Base-by-base conservation (phyloP, 2,797 vertebrate species). In the Micropoecilia bifurca region DNA sequence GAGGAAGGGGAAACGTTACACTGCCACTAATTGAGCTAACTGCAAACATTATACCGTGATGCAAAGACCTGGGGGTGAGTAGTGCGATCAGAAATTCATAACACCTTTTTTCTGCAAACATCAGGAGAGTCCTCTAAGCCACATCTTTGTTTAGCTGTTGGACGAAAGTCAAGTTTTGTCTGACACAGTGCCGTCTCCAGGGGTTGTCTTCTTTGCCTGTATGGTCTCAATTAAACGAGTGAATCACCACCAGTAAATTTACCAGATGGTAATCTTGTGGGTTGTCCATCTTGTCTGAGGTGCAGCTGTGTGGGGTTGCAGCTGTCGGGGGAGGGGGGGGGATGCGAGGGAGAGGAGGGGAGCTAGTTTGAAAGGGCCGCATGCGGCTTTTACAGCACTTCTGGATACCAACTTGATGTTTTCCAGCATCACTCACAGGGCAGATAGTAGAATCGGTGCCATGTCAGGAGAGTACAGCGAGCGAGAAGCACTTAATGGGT, bases 181-280 rank as follows among this genome's bases (percentile, higher is more conserved):
- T 86, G 87, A 90, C 80, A 78, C 57, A 45, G 10, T 20, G n/a
- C 45, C 84, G 77, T 73, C 81, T 83, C 72, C 47, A 41, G 81
- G 80, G 81, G 71, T 89, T 78, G 86, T 83, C 80, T 81, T 77
- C 85, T 87, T 89, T 86, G 75, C 84, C 90, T 90, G 84, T 73
- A 74, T 33, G 88, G 82, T 84, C 88, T 88, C 81, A 88, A 80
- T 85, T 90, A 82, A 86, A 88, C n/a, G 79, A 90, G 86, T 83
- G 77, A 91, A 89, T 88, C 85, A 85, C 78, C 87, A 84, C 81
- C 76, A 91, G 91, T 87, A 74, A 89, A 76, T 84, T 71, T 89
- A 82, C 90, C 88, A 93, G 91, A 88, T 85, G 83, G 69, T 78
- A 91, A 85, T 91, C 79, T 85, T 13, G 57, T 74, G 82, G 77